A percentile compares a stretch with the other conserved stretches of the same genome.
phyloP scores from a whole-genome alignment of 2,888 invertebrate genomes.

The Tanypteryx hageni region DNA sequence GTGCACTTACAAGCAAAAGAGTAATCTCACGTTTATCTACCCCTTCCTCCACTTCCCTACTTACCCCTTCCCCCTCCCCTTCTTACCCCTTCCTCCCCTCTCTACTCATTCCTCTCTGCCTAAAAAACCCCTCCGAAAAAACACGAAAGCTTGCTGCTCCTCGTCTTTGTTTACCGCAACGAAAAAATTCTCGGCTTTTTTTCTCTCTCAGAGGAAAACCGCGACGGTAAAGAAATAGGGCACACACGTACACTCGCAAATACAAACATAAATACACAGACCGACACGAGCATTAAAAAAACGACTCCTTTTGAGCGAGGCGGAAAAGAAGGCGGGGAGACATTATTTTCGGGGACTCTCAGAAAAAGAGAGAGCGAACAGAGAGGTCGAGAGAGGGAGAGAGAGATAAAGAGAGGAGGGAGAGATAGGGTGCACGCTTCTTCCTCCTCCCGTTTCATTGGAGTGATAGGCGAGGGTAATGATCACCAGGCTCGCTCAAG shows the following conservation, averaged over 20 bases:
- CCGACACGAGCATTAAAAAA: not conserved
- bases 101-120: not conserved
- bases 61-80: not conserved
- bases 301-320: not conserved
- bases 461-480: not conserved
- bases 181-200: not conserved
- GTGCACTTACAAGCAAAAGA: no score
- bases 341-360: not conserved
- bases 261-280: not conserved
- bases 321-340: not conserved
- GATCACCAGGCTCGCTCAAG: not conserved
- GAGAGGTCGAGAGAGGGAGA: not conserved
- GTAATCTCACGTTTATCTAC: not conserved
- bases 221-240: not conserved
- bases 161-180: not conserved
- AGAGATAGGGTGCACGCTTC: not conserved
- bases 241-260: not conserved
- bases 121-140: not conserved
- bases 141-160: not conserved
- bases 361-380: not conserved
- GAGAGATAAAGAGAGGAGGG: not conserved
- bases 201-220: not conserved
- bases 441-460: no score
- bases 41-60: no score
- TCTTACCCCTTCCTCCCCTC: not conserved